Conservation (phyloP, 2,888 invertebrate genomes). For the Heliconius aoede region DNA sequence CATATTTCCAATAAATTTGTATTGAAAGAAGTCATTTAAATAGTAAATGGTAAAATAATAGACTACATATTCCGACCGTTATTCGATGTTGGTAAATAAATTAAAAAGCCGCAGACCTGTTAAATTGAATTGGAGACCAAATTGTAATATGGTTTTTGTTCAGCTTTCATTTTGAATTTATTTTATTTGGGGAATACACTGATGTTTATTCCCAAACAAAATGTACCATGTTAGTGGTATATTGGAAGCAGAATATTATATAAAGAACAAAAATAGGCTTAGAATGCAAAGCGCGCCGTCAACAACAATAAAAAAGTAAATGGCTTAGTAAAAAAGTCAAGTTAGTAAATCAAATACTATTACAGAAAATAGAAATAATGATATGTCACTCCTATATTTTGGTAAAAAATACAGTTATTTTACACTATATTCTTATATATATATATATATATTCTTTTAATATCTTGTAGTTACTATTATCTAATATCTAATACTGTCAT, state of each 20-base stretch:
- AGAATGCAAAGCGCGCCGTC: too few relatives aligned
- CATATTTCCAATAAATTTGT: not conserved
- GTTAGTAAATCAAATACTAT: too few relatives aligned
- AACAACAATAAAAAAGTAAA: too few relatives aligned
- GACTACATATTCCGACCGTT: constrained; percentile 16
- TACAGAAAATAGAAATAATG: too few relatives aligned
- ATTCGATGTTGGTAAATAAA: constrained; percentile 25
- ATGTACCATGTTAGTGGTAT: not conserved
- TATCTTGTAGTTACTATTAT: too few relatives aligned
- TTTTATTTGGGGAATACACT: too few relatives aligned
- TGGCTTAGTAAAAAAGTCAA: too few relatives aligned
- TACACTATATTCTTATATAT: too few relatives aligned
- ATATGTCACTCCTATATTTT: too few relatives aligned
- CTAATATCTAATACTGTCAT: too few relatives aligned
- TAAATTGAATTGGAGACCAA: constrained; percentile 30
- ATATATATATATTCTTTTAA: too few relatives aligned
- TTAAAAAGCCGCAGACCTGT: constrained; percentile 30
- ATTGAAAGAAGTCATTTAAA: constrained; percentile 5
- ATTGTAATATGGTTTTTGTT: constrained; percentile 30
- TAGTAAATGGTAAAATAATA: constrained; percentile 18
- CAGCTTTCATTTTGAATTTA: constrained; percentile 9
- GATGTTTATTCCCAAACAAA: not conserved
- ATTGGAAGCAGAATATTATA: not conserved
- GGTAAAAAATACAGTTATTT: too few relatives aligned
- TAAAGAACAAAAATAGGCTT: not conserved